Base-by-base conservation (phyloP, 2,113 vertebrate genomes). In the Columbina picui region DNA sequence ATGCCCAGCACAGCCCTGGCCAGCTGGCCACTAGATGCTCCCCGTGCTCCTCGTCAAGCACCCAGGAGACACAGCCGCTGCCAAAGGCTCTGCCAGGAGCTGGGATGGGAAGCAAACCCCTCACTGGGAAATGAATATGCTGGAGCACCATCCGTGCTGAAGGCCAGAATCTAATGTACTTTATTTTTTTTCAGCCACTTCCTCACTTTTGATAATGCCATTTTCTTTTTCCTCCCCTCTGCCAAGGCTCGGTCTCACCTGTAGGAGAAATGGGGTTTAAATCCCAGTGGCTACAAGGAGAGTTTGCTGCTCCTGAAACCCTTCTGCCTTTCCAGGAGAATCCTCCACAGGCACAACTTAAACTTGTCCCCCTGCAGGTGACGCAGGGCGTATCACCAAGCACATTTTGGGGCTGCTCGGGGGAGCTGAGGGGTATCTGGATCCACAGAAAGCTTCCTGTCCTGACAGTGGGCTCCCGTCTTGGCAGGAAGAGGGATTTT, bases 21-120 rank as follows among this genome's bases (percentile, higher is more conserved):
- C 86, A 88, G 81, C 75, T 89, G 95, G 83, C 97, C 97, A 89
- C 97, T 97, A 96, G 97, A 89, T 97, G 97, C n/a, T 97, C 94
- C 97, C 86, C 93, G 57, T 87, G 83, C 57, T 85, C 94, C 91
- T 90, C 73, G 43, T 57, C 59, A 56, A 78, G 89, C 34, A 57
- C 45, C 38, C 67, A 8, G 29, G 71, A 89, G 68, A 23, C 52
- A 38, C 13, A 34, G 30, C 59, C 5, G 4, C 55, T 83, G 68
- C 71, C 79, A 50, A 43, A 60, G 56, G 36, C 32, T 78, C 52
- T 87, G 93, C 50, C 93, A 77, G 69, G 53, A 86, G 20, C 52
- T 60, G 64, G 19, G 74, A 53, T 70, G 84, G 83, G 81, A 91
- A 47, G 90, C 71, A 84, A 75, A 87, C 65, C 39, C 67, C 56